Conservation (phyloP, 2,888 invertebrate genomes). For the Drosophila setosimentum region DNA sequence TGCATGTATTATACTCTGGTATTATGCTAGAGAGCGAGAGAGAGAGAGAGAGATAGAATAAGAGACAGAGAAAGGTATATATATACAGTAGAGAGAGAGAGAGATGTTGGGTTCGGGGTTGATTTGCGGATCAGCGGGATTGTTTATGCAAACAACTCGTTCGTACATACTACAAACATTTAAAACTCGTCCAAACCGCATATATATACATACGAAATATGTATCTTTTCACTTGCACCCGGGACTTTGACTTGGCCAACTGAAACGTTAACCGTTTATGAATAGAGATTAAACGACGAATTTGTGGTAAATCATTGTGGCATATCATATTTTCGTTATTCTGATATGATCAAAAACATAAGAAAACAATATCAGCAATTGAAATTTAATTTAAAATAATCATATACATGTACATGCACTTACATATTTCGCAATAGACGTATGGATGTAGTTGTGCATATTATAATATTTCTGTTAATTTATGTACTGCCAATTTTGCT, state of each 20-base stretch:
- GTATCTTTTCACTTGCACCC: slow-evolving; percentile 16
- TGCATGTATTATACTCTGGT: slow-evolving; percentile 9
- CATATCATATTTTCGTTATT: background rate
- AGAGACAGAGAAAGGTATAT: background rate
- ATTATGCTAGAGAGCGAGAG: background rate
- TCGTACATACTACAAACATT: background rate
- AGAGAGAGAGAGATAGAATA: background rate
- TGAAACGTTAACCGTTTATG: slow-evolving; percentile 21
- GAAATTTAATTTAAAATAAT: slow-evolving; percentile 20
- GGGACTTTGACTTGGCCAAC: slow-evolving; percentile 7
- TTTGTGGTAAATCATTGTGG: slow-evolving; percentile 19
- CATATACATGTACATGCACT: slow-evolving; percentile 11
- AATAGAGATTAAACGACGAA: slow-evolving; percentile 3
- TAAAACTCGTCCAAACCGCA: slow-evolving; percentile 25
- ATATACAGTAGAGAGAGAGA: slow-evolving; percentile 2
- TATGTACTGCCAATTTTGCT: slow-evolving; percentile 33
- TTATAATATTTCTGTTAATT: slow-evolving; percentile 34
- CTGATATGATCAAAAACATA: slow-evolving; percentile 7
- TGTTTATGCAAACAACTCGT: slow-evolving; percentile 56
- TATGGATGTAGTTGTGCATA: slow-evolving; percentile 8
- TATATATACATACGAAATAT: slow-evolving; percentile 20
- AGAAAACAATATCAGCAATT: slow-evolving; percentile 20
- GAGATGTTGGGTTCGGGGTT: slow-evolving; percentile 26
- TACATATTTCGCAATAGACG: background rate
- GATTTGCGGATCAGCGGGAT: slow-evolving; percentile 37